phyloP scores from a whole-genome alignment of 2,888 invertebrate genomes.

The Plebejus argus region DNA sequence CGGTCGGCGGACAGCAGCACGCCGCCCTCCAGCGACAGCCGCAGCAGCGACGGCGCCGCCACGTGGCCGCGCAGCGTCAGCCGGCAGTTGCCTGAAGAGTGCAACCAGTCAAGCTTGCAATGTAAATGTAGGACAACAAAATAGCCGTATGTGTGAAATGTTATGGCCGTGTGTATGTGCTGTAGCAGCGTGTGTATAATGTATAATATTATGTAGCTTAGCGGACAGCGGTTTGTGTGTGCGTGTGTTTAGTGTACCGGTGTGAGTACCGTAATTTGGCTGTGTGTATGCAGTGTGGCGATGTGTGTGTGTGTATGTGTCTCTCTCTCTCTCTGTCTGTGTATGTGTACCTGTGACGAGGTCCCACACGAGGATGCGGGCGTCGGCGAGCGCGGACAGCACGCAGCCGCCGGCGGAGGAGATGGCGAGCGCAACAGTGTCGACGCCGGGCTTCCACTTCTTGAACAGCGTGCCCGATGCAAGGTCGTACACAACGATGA shows the following conservation, averaged over 20 bases:
- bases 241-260: too few species aligned
- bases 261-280: too few species aligned
- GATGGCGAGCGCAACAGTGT: conserved; percentile 92
- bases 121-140: too few species aligned
- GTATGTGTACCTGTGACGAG: conserved; percentile 84
- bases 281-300: not conserved
- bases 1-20: conserved; percentile 88
- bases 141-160: too few species aligned
- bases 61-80: conserved; percentile 89
- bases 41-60: conserved; percentile 87
- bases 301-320: not conserved
- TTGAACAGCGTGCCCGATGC: conserved; percentile 94
- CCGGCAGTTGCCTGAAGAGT: conserved; percentile 85
- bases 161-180: too few species aligned
- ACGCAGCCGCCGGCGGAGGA: conserved; percentile 92
- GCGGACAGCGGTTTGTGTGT: too few species aligned
- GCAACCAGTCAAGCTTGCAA: too few species aligned
- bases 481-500: conserved; percentile 94
- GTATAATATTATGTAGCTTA: too few species aligned
- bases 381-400: conserved; percentile 90
- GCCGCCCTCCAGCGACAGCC: conserved; percentile 86
- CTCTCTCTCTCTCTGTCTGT: too few species aligned
- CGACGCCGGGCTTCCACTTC: conserved; percentile 93
- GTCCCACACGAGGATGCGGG: conserved; percentile 92
- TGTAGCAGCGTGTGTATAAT: too few species aligned